phyloP scores from a whole-genome alignment of 1,140 invertebrate genomes.

The Macrocentrus cingulum region DNA sequence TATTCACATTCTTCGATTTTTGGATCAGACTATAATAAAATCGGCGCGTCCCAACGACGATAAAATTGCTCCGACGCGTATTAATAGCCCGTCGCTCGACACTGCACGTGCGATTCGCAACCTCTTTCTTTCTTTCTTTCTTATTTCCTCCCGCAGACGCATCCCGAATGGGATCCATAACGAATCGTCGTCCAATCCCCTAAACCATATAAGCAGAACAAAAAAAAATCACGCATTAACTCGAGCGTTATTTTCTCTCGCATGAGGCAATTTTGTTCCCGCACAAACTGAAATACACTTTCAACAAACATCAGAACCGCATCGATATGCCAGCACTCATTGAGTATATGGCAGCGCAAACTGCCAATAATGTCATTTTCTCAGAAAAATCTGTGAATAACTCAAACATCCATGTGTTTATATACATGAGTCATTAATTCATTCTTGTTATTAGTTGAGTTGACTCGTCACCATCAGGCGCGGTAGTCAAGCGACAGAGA shows the following conservation, averaged over 20 bases:
- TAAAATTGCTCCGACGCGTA: conserved; percentile 20
- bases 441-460: no score
- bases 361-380: conserved; percentile 34
- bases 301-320: no score
- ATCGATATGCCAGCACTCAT: no score
- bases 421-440: neutral
- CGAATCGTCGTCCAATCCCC: neutral
- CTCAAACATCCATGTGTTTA: no score
- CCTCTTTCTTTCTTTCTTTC: neutral
- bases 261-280: no score
- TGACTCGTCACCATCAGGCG: no score
- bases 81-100: conserved; percentile 23
- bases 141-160: neutral
- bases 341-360: conserved; percentile 39
- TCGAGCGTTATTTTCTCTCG: neutral
- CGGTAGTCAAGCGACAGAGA: no score
- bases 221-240: conserved; percentile 1
- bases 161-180: conserved; percentile 10
- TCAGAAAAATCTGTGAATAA: conserved; percentile 8
- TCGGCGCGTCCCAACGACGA: conserved; percentile 17
- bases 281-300: no score
- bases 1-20: conserved; percentile 17
- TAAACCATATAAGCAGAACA: neutral
- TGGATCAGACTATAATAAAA: conserved; percentile 3
- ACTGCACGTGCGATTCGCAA: conserved; percentile 23